phyloP scores from a whole-genome alignment of 1,140 invertebrate genomes.

The Spodoptera frugiperda region DNA sequence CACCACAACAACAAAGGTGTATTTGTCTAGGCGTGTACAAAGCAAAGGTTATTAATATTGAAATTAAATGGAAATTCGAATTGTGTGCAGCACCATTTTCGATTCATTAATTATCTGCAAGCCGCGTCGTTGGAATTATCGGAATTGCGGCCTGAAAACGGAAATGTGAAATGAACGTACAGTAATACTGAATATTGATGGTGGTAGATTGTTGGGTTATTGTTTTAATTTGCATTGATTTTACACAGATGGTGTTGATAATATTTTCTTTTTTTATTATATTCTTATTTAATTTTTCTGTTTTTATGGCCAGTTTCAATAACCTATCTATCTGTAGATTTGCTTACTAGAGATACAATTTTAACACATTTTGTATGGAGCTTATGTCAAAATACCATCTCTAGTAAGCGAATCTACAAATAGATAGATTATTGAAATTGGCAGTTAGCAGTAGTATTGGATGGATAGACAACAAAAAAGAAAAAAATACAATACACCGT shows the following conservation, averaged over 20 bases:
- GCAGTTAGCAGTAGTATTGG: too few species aligned
- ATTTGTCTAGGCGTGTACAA: not conserved
- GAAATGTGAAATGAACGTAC: constrained; percentile 10
- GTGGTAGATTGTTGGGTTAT: not conserved
- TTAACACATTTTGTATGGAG: too few species aligned
- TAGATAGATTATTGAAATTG: too few species aligned
- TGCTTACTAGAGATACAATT: too few species aligned
- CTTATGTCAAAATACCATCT: too few species aligned
- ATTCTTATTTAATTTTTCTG: too few species aligned
- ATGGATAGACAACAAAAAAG: too few species aligned
- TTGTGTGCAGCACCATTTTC: constrained; percentile 6
- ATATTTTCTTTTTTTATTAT: not conserved
- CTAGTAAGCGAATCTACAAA: too few species aligned
- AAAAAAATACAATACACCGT: too few species aligned
- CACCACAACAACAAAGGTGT: too few species aligned
- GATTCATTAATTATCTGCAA: constrained; percentile 34
- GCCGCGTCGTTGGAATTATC: constrained; percentile 22
- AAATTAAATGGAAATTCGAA: constrained; percentile 6
- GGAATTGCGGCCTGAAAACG: constrained; percentile 31
- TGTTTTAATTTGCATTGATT: not conserved
- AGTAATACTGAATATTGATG: constrained; percentile 15
- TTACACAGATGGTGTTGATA: not conserved
- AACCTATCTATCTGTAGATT: too few species aligned
- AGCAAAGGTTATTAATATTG: constrained; percentile 1
- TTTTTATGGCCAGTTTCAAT: too few species aligned